Evolutionary conservation across 2,888 invertebrate species (phyloP).

Genomic region (Lagria hirta): DNA sequence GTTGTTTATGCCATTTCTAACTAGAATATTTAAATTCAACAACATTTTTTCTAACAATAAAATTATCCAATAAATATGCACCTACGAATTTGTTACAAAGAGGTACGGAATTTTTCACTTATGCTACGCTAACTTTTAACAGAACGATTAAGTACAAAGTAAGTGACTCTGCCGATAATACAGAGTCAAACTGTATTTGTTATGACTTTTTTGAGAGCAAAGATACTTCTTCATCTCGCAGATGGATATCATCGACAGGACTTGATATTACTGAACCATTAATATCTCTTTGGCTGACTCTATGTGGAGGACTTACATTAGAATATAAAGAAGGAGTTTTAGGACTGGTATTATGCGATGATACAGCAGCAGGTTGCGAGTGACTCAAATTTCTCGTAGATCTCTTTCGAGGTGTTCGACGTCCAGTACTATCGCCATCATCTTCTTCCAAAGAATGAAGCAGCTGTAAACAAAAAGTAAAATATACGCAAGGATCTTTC

Average conservation of each 20-base stretch:
- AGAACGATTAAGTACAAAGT: conserved; percentile 20
- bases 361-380: conserved; percentile 8
- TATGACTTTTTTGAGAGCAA: conserved; percentile 50
- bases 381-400: conserved; percentile 37
- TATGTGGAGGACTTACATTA: conserved; percentile 44
- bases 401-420: conserved; percentile 44
- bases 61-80: conserved; percentile 19
- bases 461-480: conserved; percentile 61
- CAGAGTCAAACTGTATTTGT: conserved; percentile 37
- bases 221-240: conserved; percentile 46
- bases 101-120: conserved; percentile 15
- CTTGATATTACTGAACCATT: conserved; percentile 47
- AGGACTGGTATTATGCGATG: conserved; percentile 36
- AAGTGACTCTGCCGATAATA: conserved; percentile 10
- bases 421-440: conserved; percentile 61
- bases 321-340: conserved; percentile 44
- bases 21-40: conserved; percentile 20
- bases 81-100: conserved; percentile 18
- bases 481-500: conserved; percentile 1
- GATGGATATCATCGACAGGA: conserved; percentile 37
- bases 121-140: conserved; percentile 14
- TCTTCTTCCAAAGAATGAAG: conserved; percentile 79
- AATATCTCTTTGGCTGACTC: conserved; percentile 40
- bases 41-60: conserved; percentile 20
- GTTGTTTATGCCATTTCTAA: conserved; percentile 11